Evolutionary conservation across 2,888 invertebrate genomes (phyloP).

Genomic region (Thymelicus sylvestris): DNA sequence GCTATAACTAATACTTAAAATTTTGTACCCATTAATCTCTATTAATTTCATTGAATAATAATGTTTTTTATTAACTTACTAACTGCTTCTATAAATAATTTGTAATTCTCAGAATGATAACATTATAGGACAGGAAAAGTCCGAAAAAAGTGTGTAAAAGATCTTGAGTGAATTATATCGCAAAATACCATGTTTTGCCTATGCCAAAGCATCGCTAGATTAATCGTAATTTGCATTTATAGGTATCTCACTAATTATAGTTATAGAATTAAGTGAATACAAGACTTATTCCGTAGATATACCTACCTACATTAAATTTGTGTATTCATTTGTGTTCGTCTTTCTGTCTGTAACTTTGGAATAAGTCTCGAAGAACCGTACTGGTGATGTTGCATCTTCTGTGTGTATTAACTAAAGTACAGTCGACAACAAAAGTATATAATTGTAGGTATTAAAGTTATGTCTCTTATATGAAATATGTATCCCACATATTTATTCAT

Average conservation of each 20-base stretch:
- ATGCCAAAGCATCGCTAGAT: slow-evolving; percentile 85
- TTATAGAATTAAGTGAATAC: slow-evolving; percentile 74
- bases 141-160: slow-evolving; percentile 23
- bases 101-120: slow-evolving; percentile 4
- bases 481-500: background rate
- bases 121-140: background rate
- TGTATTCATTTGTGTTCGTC: slow-evolving; percentile 68
- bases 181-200: slow-evolving; percentile 81
- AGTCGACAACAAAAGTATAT: slow-evolving; percentile 40
- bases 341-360: slow-evolving; percentile 55
- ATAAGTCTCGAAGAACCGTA: slow-evolving; percentile 71
- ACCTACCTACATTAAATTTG: slow-evolving; percentile 57
- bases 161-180: slow-evolving; percentile 40
- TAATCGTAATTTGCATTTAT: slow-evolving; percentile 84
- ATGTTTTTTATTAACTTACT: background rate
- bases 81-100: background rate
- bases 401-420: slow-evolving; percentile 40
- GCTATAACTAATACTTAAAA: background rate
- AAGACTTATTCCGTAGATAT: slow-evolving; percentile 82
- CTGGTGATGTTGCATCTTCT: slow-evolving; percentile 37
- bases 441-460: background rate
- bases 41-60: slow-evolving; percentile 1
- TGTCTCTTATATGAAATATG: background rate
- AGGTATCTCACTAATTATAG: slow-evolving; percentile 83
- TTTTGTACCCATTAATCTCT: slow-evolving; percentile 1